phyloP scores from a whole-genome alignment of 2,888 invertebrate genomes.

The Marronus borbonicus region DNA sequence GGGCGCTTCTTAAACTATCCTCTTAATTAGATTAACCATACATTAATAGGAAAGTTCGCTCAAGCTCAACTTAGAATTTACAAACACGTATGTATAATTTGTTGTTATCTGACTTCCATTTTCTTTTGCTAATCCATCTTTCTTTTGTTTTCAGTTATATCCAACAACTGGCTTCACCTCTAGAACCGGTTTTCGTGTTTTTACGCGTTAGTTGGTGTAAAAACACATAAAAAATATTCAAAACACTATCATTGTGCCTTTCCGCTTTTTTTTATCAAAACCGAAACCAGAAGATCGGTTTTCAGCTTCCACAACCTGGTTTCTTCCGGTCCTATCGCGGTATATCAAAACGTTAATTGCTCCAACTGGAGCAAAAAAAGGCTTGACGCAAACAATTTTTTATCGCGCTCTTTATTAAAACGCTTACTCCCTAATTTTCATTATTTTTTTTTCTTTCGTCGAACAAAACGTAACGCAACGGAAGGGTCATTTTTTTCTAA shows the following conservation, averaged over 20 bases:
- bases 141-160: background rate
- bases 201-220: background rate
- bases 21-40: too few relatives aligned
- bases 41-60: too few relatives aligned
- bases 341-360: constrained; percentile 41
- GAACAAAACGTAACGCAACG: background rate
- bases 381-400: constrained; percentile 50
- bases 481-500: constrained; percentile 33
- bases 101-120: too few relatives aligned
- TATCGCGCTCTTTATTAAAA: constrained; percentile 21
- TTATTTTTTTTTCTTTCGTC: constrained; percentile 3
- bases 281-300: constrained; percentile 25
- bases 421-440: constrained; percentile 40
- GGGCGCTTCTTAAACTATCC: too few relatives aligned
- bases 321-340: constrained; percentile 37
- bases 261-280: background rate
- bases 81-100: too few relatives aligned
- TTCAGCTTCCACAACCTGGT: constrained; percentile 35
- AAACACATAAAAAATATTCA: background rate
- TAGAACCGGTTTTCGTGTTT: constrained; percentile 4
- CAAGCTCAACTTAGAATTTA: too few relatives aligned
- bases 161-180: background rate
- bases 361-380: constrained; percentile 44
- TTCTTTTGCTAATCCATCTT: too few relatives aligned
- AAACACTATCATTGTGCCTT: background rate